Base-by-base conservation (phyloP, 2,797 vertebrate species). In the Darevskia nairensis region DNA sequence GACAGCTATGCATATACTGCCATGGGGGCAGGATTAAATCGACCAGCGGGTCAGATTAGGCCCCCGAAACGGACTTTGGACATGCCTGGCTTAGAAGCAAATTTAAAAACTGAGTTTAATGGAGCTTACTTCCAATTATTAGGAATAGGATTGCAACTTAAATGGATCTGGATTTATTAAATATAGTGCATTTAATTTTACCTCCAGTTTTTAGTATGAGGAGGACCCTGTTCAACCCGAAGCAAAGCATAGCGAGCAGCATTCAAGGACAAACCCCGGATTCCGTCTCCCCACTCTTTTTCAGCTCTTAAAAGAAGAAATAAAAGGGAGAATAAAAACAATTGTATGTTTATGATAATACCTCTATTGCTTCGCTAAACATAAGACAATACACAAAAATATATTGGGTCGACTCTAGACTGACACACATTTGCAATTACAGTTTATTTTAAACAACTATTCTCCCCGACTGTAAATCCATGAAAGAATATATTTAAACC, bases 181-280 rank as follows among this genome's bases (percentile, higher is more conserved):
- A 32, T 39, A 82, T 39, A 80, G 2, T n/a, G 1, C 5, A 15
- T 25, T 17, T 4, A 0, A 0, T 87, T 91, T 95, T 95, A 99
- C 99, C 98, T 98, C 99, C 99, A 99, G 96, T 99, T 99, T 96
- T 99, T 99, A 29, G 99, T 99, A 96, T 99, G 99, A 19, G 98
- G 98, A 0, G 98, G 98, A 0, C 98, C 97, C 0, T 99, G 98
- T 92, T 99, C 99, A 11, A 99, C 96, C 4, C 98, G 98, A 90
- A 98, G 98, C 55, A 99, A 97, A 87, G 99, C 99, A 0, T 98
- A 99, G 85, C 98, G 98, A 64, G 99, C 98, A 0, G 99, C 99
- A 0, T 99, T 99, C 11, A 99, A 97, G 0, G 98, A 99, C 81
- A 99, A 94, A 0, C 99, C 99, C 0, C 98, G 94, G 92, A 99